Conservation (phyloP, 2,888 invertebrate species). For the Noctua janthe region DNA sequence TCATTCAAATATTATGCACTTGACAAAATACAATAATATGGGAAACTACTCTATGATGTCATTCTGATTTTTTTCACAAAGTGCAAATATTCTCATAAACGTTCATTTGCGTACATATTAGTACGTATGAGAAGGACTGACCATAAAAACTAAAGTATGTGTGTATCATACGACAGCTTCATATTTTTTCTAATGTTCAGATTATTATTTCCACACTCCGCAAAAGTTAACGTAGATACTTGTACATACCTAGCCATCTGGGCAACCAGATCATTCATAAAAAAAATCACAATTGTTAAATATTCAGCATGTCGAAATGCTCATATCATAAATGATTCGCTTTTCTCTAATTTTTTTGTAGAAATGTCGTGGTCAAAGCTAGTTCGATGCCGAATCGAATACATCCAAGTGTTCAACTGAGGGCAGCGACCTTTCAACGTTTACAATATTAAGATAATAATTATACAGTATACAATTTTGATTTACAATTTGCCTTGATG, state of each 20-base stretch:
- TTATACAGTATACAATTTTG: not conserved
- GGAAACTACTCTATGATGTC: not conserved
- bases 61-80: not conserved
- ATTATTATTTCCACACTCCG: slow-evolving; percentile 19
- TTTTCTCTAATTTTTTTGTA: not conserved
- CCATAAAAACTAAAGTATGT: not conserved
- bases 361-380: not conserved
- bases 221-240: slow-evolving; percentile 4
- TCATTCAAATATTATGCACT: not conserved
- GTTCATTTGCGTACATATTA: slow-evolving; percentile 3
- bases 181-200: slow-evolving; percentile 17
- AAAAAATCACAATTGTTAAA: not conserved
- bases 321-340: not conserved
- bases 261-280: not conserved
- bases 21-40: not conserved
- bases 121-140: not conserved
- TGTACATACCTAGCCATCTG: not conserved
- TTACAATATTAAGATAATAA: not conserved
- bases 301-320: not conserved
- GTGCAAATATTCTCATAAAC: not conserved
- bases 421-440: not conserved
- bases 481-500: not conserved
- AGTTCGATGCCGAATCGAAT: slow-evolving; percentile 4
- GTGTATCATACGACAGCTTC: not conserved
- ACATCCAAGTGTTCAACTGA: not conserved